Evolutionary conservation across 2,888 invertebrate genomes (phyloP).

Genomic region (Lydus trimaculatus): DNA sequence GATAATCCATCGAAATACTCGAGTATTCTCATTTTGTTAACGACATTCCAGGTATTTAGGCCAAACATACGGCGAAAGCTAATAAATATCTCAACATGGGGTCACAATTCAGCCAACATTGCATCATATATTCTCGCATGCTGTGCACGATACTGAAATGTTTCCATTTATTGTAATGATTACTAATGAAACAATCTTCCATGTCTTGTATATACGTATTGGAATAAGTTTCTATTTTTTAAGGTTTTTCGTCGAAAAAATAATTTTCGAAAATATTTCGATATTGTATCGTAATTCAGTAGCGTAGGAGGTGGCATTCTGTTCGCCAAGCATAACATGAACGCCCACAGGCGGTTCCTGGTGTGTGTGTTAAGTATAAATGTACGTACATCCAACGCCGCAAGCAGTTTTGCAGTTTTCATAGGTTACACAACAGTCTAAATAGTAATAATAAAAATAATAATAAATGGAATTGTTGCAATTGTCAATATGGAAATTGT

Average conservation of each 20-base stretch:
- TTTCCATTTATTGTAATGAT: neutral
- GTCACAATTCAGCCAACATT: neutral
- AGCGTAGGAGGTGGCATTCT: constrained; percentile 38
- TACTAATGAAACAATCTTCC: neutral
- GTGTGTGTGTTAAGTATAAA: constrained; percentile 15
- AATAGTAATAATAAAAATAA: constrained; percentile 15
- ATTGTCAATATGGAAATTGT: constrained; percentile 9
- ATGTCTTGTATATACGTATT: too few species aligned
- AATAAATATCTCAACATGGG: neutral
- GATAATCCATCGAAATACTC: too few species aligned
- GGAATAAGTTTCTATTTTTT: neutral
- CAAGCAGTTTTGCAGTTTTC: constrained; percentile 19
- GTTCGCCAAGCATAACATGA: constrained; percentile 40
- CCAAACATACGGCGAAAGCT: neutral
- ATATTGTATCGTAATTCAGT: constrained; percentile 17
- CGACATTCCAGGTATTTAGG: neutral
- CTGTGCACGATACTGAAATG: neutral
- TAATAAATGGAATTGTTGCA: constrained; percentile 12
- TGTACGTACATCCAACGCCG: constrained; percentile 21
- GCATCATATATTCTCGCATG: neutral
- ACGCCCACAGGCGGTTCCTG: constrained; percentile 40
- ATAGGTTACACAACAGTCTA: constrained; percentile 6
- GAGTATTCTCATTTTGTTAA: neutral
- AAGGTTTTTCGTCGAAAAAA: neutral
- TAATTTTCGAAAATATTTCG: neutral